Conservation (phyloP, 1,140 invertebrate genomes). For the Tribolium madens region DNA sequence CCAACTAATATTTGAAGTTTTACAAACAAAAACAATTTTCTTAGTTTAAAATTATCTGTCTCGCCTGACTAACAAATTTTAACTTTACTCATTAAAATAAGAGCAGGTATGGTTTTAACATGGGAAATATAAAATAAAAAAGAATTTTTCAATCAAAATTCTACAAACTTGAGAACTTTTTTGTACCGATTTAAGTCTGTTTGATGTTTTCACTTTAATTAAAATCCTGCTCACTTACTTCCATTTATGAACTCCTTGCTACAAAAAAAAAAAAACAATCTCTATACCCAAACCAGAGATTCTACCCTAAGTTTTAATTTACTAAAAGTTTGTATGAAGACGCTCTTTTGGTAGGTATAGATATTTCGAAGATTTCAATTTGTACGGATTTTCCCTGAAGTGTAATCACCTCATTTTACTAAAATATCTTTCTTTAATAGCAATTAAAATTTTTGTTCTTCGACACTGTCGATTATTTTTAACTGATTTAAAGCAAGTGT, state of each 20-base stretch:
- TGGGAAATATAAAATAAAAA: background rate
- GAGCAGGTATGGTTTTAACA: background rate
- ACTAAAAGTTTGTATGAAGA: background rate
- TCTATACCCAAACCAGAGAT: background rate
- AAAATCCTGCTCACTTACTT: background rate
- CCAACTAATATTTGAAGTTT: conserved; percentile 16
- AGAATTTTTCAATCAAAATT: background rate
- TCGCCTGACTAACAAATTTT: conserved; percentile 14
- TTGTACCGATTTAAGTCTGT: background rate
- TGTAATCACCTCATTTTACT: too few relatives aligned
- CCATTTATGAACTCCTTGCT: background rate
- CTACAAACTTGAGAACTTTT: background rate
- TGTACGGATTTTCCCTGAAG: too few relatives aligned
- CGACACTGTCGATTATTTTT: too few relatives aligned
- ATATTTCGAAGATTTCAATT: background rate
- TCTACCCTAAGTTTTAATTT: background rate
- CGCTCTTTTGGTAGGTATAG: background rate
- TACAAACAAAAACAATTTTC: conserved; percentile 18
- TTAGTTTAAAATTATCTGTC: background rate
- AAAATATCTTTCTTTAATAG: too few relatives aligned
- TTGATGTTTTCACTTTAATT: background rate
- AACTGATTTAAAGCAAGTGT: too few relatives aligned
- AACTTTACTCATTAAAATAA: conserved; percentile 25
- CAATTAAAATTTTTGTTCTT: too few relatives aligned
- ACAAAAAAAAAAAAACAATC: background rate